These are phyloP conservation scores for Urocolius indicus DNA, from an alignment of 2,113 vertebrate species.

Conservation along the genomic window DNA sequence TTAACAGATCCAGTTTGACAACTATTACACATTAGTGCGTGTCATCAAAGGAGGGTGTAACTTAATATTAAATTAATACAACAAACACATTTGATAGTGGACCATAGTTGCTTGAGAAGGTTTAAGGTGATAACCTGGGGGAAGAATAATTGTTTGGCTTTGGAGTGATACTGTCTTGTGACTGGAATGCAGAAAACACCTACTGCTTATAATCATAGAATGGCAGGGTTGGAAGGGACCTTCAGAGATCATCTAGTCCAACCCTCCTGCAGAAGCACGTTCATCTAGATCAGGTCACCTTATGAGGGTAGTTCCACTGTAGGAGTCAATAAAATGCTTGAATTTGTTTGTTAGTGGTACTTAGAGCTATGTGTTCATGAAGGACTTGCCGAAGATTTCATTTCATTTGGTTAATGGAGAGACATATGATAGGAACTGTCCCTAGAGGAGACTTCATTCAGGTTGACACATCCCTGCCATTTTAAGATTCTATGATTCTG, in stretches of 20 bases:
- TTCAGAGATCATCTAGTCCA: too few species aligned
- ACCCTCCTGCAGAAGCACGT: too few species aligned
- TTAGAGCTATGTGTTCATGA: not conserved
- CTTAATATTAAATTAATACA: conserved; percentile 11
- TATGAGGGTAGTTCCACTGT: not conserved
- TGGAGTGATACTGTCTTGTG: not conserved
- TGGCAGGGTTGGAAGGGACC: too few species aligned
- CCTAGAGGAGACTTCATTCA: not conserved
- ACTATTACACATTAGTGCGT: not conserved
- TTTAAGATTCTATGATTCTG: too few species aligned
- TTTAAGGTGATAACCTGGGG: not conserved
- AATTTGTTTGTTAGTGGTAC: not conserved
- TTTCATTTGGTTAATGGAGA: not conserved
- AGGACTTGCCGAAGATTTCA: not conserved
- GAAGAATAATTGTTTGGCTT: not conserved
- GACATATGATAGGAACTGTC: not conserved
- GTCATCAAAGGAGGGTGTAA: conserved; percentile 53
- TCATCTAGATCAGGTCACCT: too few species aligned
- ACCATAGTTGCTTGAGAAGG: not conserved
- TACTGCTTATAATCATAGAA: too few species aligned
- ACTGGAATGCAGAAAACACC: not conserved
- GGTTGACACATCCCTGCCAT: too few species aligned
- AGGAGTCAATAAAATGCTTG: not conserved
- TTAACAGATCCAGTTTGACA: conserved; percentile 51
- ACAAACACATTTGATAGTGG: conserved; percentile 2